Evolutionary conservation across 1,140 invertebrate genomes (phyloP), one percentile per base, ranked within the genome.

Genomic region (Papilio polytes): DNA sequence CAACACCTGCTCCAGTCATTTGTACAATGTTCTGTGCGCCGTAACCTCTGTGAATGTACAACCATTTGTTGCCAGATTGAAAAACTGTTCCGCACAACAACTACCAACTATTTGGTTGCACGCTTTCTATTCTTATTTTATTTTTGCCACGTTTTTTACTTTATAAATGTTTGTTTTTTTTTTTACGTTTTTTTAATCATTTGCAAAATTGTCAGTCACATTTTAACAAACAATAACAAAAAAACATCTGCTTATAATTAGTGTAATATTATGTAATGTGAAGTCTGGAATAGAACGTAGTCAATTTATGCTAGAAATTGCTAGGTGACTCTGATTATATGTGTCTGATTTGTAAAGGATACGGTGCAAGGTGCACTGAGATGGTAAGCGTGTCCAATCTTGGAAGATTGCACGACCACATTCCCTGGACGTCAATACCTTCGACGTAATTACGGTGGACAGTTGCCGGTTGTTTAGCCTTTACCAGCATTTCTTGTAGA

Each of bases 31-130:
- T 88, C 86, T 80, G 87, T 90, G 91, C 91, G 89, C 89, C 87
- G 84, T 86, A 87, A 91, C 88, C 87, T 86, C 92, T 91, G 90
- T 93, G 92, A 94, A 94, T 94, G 93, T 92, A 90, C 73, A 81
- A 83, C 88, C 90, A 94, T 94, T 94, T 94, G 91, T 93, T 89
- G 86, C 82, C 87, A 91, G 89, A 92, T 94, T 94, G 92, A 94
- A 94, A 94, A 93, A 92, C 89, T 90, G 89, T 90, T 94, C 82
- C 86, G 83, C 78, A 74, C 85, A 84, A 83, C 70, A 83, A 88
- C 86, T 88, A 89, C 88, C 89, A 88, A 88, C 88, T 87, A 83
- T 89, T 88, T 87, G 85, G 84, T 86, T 82, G 84, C 82, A 72
- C 76, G 76, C 76, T 77, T 59, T 22, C 80, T 82, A 51, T 86